Evolutionary conservation across 1,140 invertebrate species (phyloP), one percentile per base, ranked within the genome.

Genomic region (Zeugodacus cucurbitae): DNA sequence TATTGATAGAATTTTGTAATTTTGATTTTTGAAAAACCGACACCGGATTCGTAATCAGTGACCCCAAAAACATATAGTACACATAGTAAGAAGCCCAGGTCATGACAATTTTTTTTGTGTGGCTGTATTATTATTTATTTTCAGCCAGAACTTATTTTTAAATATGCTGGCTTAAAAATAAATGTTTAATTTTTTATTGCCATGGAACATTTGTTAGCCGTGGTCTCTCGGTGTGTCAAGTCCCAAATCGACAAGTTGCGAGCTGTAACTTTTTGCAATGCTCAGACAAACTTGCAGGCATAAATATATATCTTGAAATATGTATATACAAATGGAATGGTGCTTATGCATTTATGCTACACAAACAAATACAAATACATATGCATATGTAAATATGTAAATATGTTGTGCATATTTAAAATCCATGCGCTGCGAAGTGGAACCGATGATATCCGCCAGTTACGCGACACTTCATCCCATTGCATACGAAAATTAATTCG

Each of bases 401-500:
- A 59, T 59, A 87, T 87, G 20, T 74, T 26, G 32, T 48, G 57
- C 85, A 87, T 78, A 78, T 87, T 44, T 74, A 87, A 89, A 87
- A 87, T 88, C 74, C 88, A 88, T 58, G 78, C 87, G 87, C 88
- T 88, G 87, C 88, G 78, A 89, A 88, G 88, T 89, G 88, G 78
- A 89, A 89, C 88, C 87, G 64, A 86, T 89, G 88, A 89, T 89
- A 89, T 88, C 87, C 88, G 87, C 87, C 88, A 88, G 88, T 89
- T 89, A 89, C 88, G 87, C 88, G 88, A 89, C 88, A 89, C 88
- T 89, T 78, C 87, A 88, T 89, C 87, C 74, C 88, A 87, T 87
- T 87, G 44, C 87, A 74, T 88, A 62, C 41, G 41, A 67, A 82
- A 89, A 89, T 89, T 89, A 85, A 85, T 87, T 88, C 74, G 59